Conservation (phyloP, 2,113 vertebrate species). For the rat (Rattus norvegicus) region DNA sequence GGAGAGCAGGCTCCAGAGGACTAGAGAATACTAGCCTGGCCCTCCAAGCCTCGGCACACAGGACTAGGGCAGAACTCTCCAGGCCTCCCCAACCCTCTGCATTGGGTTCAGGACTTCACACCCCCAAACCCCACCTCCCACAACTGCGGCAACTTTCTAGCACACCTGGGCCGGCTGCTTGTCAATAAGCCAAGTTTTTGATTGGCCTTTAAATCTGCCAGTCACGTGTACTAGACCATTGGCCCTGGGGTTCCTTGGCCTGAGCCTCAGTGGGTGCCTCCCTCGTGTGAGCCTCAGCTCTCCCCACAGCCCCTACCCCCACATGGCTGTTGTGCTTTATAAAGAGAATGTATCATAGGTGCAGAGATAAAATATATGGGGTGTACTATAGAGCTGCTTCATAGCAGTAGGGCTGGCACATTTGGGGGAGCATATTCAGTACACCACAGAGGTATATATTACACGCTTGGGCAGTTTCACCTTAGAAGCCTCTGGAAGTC, state of each 20-base stretch:
- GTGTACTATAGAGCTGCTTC: conserved; percentile 57
- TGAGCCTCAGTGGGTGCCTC: accelerated
- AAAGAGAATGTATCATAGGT: neutral
- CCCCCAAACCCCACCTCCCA: neutral
- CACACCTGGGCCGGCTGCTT: neutral
- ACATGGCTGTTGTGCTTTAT: accelerated
- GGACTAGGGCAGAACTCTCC: neutral
- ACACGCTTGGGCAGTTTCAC: conserved; percentile 23
- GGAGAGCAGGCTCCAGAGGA: neutral
- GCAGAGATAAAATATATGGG: conserved; percentile 66
- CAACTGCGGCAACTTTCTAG: neutral
- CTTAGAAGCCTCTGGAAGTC: conserved; percentile 36
- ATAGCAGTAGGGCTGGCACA: conserved; percentile 49
- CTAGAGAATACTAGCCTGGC: accelerated
- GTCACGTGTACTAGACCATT: neutral
- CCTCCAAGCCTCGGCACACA: neutral
- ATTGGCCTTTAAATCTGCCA: neutral
- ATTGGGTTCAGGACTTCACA: neutral
- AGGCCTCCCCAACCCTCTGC: neutral
- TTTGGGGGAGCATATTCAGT: conserved; percentile 43
- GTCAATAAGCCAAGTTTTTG: neutral
- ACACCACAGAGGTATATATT: conserved; percentile 41
- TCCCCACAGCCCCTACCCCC: accelerated
- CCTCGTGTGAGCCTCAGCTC: accelerated
- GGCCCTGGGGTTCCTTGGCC: too few relatives aligned